These are phyloP conservation scores for Rhagologus leucostigma DNA, from an alignment of 2,113 vertebrate species.

Conservation along the genomic window DNA sequence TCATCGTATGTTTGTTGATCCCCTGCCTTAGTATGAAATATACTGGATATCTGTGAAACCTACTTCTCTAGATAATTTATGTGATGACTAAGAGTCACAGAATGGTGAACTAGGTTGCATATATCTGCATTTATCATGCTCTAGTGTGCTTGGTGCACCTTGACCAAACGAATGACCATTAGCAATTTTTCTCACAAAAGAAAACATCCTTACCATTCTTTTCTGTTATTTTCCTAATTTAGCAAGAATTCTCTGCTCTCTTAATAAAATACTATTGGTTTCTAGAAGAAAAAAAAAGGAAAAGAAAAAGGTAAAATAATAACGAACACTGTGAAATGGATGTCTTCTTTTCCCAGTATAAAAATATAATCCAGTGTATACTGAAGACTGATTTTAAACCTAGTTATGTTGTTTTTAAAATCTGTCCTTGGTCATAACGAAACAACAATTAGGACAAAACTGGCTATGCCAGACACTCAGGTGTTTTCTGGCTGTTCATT, in stretches of 20 bases:
- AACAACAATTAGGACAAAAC: not conserved
- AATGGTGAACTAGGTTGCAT: conserved; percentile 6
- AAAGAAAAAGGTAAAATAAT: not conserved
- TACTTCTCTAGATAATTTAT: conserved; percentile 25
- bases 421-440: not conserved
- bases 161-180: conserved; percentile 11
- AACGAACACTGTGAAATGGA: not conserved
- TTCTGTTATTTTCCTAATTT: not conserved
- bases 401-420: not conserved
- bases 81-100: not conserved
- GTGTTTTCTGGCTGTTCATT: not conserved
- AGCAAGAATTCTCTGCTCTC: not conserved
- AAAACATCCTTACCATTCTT: not conserved
- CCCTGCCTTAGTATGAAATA: not conserved
- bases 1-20: not conserved
- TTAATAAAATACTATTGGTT: not conserved
- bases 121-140: conserved; percentile 10
- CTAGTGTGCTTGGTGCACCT: not conserved
- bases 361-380: not conserved
- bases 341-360: not conserved
- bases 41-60: not conserved
- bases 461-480: not conserved
- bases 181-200: not conserved
- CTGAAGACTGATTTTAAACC: not conserved
- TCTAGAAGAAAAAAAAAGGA: not conserved